Evolutionary conservation across 2,888 invertebrate genomes (phyloP), one percentile per base, ranked within the genome.

Genomic region (Idaea dimidiata): DNA sequence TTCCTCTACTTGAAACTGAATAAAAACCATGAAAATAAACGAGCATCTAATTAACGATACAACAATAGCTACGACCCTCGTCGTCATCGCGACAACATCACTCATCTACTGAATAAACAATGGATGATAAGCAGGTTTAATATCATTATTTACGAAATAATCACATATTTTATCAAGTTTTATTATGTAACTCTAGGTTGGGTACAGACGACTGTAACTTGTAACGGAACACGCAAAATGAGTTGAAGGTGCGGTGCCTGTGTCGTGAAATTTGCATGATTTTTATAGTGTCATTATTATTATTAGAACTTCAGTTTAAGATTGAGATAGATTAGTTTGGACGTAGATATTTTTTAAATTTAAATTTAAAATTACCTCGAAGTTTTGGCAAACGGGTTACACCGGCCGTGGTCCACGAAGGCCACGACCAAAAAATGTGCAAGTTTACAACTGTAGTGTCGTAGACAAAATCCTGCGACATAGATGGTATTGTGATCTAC

Each of bases 111-210:
- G 67, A 64, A 65, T 63, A 59, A 67, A 70, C 66, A 70, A 68
- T 70, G 65, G 65, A 60, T 70, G 68, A 70, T 62, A 58, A 64
- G 68, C 68, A 31, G 33, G 65, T 68, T 64, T 57, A 32, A 60
- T 55, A 33, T 66, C 66, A 66, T 70, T 66, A 66, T 57, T 68
- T 66, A 67, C 43, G 43, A 43, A 43, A 43, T 43, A 43, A 43
- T 43, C 43, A 43, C 43, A 14, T 43, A 43, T 43, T 43, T 43
- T 43, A 43, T 43, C 43, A 43, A 43, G 14, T 14, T 8, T 43
- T 43, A 24, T 43, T 43, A 43, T 43, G 43, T 43, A 43, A 43
- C 43, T 43, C 14, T 43, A 43, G 43, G 43, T 10, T 43, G 43
- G 43, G 10, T 10, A 8, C 43, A 43, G 43, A 43, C 43, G 7